Conservation (phyloP, 2,888 invertebrate genomes). For the Sarcophaga carnaria region DNA sequence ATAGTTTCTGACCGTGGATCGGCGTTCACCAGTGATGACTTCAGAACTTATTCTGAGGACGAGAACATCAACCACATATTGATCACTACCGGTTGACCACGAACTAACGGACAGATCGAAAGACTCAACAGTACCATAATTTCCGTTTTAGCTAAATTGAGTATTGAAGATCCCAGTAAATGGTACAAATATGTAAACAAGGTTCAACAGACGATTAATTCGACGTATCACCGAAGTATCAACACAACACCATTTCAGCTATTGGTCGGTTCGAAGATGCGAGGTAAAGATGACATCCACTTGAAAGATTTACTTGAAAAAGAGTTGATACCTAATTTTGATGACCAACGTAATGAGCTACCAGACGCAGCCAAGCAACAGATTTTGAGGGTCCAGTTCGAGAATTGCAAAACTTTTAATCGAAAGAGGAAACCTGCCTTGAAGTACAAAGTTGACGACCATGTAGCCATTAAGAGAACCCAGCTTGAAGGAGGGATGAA, state of each 20-base stretch:
- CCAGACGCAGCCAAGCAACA: too few species aligned
- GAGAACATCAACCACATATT: slow-evolving; percentile 5
- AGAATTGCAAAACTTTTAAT: too few species aligned
- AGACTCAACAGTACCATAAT: neutral
- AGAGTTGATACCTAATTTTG: neutral
- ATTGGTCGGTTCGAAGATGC: neutral
- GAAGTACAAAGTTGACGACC: too few species aligned
- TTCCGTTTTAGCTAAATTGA: neutral
- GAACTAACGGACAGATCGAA: neutral
- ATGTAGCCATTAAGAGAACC: too few species aligned
- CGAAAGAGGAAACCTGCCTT: too few species aligned
- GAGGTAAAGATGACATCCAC: neutral
- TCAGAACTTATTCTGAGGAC: slow-evolving; percentile 14
- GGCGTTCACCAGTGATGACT: slow-evolving; percentile 17
- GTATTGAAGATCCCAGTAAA: neutral
- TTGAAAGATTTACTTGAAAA: neutral
- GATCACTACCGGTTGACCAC: neutral
- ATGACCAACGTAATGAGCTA: too few species aligned
- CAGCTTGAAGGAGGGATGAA: too few species aligned
- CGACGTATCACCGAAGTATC: slow-evolving; percentile 5
- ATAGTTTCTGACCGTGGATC: slow-evolving; percentile 17
- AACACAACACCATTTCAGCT: slow-evolving; percentile 10
- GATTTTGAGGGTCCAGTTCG: too few species aligned
- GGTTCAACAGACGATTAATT: neutral
- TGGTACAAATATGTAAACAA: too few species aligned